Conservation (phyloP, 2,797 vertebrate genomes). For the Vireo griseus region DNA sequence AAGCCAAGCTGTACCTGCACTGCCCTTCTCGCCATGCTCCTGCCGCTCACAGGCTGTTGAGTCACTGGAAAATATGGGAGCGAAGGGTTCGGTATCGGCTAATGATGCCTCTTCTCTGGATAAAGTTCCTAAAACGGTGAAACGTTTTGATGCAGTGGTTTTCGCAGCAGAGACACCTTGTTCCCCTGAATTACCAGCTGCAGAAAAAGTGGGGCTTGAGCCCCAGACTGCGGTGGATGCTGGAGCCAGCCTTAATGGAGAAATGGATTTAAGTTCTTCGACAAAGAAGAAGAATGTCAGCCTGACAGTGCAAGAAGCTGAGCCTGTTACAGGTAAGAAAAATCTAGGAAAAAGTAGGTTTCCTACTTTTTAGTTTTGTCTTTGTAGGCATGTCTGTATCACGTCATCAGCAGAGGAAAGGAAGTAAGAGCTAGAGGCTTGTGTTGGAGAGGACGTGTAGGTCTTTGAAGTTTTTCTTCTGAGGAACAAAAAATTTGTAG, state of each 20-base stretch:
- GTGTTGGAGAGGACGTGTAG: not conserved
- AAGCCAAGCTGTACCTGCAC: not conserved
- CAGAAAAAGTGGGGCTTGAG: not conserved
- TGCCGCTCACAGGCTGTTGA: not conserved
- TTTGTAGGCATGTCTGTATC: not conserved
- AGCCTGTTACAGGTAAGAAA: constrained; percentile 66
- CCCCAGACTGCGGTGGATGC: not conserved
- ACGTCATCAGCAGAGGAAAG: not conserved
- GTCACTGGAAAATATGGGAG: not conserved
- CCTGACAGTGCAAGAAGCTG: not conserved
- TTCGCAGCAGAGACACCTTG: not conserved
- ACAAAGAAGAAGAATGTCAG: not conserved
- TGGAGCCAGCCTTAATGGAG: not conserved
- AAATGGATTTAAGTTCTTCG: not conserved
- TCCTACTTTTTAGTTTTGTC: not conserved
- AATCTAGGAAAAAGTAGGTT: not conserved
- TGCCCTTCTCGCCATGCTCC: not conserved
- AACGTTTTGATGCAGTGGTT: not conserved
- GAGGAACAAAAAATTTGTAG: not conserved
- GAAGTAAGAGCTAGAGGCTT: not conserved
- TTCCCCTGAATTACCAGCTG: not conserved
- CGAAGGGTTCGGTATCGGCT: not conserved
- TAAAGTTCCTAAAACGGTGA: constrained; percentile 52
- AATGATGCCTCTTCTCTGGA: constrained; percentile 17
- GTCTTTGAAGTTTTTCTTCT: not conserved